Conservation (phyloP, 2,797 vertebrate genomes). For the Lepus townsendii region DNA sequence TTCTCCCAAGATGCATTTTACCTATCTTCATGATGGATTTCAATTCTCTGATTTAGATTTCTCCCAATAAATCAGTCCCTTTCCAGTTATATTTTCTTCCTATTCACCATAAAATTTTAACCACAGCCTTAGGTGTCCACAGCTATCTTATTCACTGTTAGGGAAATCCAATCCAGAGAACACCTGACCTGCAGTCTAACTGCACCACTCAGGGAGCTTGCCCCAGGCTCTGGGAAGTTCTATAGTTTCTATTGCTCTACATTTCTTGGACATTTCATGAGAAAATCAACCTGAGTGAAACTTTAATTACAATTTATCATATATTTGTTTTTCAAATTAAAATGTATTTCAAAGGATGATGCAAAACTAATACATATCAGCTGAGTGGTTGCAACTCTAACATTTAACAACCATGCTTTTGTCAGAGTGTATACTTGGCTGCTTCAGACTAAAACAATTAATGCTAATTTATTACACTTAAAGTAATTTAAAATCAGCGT, state of each 20-base stretch:
- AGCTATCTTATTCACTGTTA: neutral
- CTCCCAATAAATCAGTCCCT: neutral
- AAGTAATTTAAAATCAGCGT: neutral
- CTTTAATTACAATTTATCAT: neutral
- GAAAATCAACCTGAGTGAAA: neutral
- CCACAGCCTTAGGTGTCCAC: neutral
- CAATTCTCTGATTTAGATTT: neutral
- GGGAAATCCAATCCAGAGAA: neutral
- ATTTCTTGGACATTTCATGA: neutral
- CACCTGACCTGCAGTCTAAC: neutral
- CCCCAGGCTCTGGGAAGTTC: neutral
- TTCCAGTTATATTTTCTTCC: neutral
- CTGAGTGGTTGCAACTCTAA: neutral
- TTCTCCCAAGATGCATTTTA: neutral
- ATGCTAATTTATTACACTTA: neutral
- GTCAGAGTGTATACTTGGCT: neutral
- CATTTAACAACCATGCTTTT: constrained; percentile 6
- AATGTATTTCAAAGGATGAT: constrained; percentile 22
- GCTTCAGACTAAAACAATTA: constrained; percentile 11
- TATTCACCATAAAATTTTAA: neutral
- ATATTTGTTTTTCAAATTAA: constrained; percentile 57
- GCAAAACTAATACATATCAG: constrained; percentile 1
- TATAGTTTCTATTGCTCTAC: neutral
- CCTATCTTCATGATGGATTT: neutral
- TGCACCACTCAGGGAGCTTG: neutral